Evolutionary conservation across 1,140 invertebrate genomes (phyloP).

Genomic region (Drosophila melanogaster): DNA sequence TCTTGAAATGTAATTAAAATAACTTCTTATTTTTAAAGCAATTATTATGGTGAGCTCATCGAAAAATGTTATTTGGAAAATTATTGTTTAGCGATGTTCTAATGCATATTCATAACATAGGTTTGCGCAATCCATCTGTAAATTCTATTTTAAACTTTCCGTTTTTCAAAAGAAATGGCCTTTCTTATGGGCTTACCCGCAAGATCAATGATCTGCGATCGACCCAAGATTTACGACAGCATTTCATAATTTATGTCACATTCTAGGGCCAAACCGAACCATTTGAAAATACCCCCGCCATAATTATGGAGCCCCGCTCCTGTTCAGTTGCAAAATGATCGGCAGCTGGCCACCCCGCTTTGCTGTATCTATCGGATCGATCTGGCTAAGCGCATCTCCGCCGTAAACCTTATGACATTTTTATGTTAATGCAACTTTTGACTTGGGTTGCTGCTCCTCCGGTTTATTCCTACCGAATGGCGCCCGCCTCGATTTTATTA

Average conservation of each 20-base stretch:
- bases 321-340: slow-evolving; percentile 68
- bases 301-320: slow-evolving; percentile 11
- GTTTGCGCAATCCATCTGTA: slow-evolving; percentile 8
- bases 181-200: slow-evolving; percentile 21
- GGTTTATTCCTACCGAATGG: slow-evolving; percentile 17
- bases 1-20: too few relatives aligned
- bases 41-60: too few relatives aligned
- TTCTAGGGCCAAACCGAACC: slow-evolving; percentile 4
- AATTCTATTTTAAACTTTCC: slow-evolving; percentile 17
- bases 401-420: slow-evolving; percentile 82
- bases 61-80: too few relatives aligned
- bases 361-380: slow-evolving; percentile 52
- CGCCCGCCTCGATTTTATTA: slow-evolving; percentile 74
- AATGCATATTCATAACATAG: neutral
- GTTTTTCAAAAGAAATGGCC: neutral
- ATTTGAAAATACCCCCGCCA: slow-evolving; percentile 28
- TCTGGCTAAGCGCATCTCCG: slow-evolving; percentile 66
- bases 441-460: slow-evolving; percentile 34
- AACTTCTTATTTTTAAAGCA: too few relatives aligned
- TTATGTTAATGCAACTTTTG: slow-evolving; percentile 82
- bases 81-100: neutral
- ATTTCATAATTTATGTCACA: slow-evolving; percentile 63
- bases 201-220: slow-evolving; percentile 53
- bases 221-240: slow-evolving; percentile 60
- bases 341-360: slow-evolving; percentile 41